Base-by-base conservation (phyloP, 2,797 vertebrate genomes). In the Syngnathus acus region DNA sequence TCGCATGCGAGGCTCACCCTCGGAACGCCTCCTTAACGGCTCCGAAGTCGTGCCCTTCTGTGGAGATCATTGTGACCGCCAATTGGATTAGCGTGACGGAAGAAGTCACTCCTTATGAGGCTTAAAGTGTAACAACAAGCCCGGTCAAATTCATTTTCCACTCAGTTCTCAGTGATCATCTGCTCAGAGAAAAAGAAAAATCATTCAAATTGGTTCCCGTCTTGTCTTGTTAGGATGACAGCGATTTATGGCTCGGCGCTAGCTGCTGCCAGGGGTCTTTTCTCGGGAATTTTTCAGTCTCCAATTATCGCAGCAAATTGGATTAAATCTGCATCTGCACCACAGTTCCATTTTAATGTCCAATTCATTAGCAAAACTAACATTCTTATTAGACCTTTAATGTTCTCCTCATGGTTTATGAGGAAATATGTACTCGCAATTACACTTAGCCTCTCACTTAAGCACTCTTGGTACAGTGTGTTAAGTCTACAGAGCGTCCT, bases 71-170 rank as follows among this genome's bases (percentile, higher is more conserved):
- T 71, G 72, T 85, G 81, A 72, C 71, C 64, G 62, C 72, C 78
- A 89, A 92, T 90, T 88, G 77, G 87, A 89, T 92, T 91, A 91
- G 80, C 84, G 82, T 83, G 78, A 84, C 88, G 82, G 84, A 85
- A 86, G 82, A 81, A 82, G 83, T 40, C 73, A 87, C 80, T 84
- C 82, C 84, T 84, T 86, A 79, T 73, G 77, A 87, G 88, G 76
- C 76, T 78, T 87, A 87, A 87, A 89, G 73, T 88, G 85, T 86
- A 86, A 89, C 76, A 84, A 87, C 88, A 85, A 87, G 85, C 78
- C 83, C 65, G 81, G 91, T 90, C 89, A 91, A 91, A 92, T 89
- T 86, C 62, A 92, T 92, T 90, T 91, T 89, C 84, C 82, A 78
- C 79, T 78, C 82, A 86, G 80, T 91, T 84, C 87, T 78, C 75